Conservation (phyloP, 2,113 vertebrate genomes). For the Xiphorhynchus elegans region DNA sequence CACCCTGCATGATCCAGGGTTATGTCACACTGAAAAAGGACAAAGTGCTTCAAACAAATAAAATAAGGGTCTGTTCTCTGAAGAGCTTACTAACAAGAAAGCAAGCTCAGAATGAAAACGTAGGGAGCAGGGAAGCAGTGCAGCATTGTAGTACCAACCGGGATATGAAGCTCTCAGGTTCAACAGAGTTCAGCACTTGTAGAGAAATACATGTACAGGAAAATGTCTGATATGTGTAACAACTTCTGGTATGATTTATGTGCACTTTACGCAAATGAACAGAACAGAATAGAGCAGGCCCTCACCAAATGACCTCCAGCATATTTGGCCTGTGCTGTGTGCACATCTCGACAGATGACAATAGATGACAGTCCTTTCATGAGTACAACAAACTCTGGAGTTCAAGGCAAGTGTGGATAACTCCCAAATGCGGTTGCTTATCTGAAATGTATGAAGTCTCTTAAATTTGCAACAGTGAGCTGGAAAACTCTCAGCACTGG, state of each 20-base stretch:
- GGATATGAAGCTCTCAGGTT: background rate
- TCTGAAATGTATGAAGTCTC: background rate
- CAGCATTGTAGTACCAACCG: background rate
- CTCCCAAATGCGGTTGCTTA: background rate
- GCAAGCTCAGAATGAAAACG: background rate
- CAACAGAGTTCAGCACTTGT: background rate
- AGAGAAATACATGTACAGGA: background rate
- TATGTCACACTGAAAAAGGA: background rate
- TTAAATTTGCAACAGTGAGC: background rate
- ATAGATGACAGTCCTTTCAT: background rate
- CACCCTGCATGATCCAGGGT: background rate
- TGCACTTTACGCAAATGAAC: background rate
- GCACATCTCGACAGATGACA: background rate
- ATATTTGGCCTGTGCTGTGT: background rate
- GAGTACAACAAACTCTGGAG: background rate
- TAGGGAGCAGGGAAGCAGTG: background rate
- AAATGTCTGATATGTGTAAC: background rate
- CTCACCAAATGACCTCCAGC: background rate
- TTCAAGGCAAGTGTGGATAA: background rate
- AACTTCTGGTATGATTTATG: background rate
- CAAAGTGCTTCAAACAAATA: background rate
- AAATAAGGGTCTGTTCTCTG: background rate
- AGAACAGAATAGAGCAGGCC: background rate
- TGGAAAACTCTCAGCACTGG: background rate
- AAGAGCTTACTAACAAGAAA: background rate